These are phyloP conservation scores for Synergus gifuensis DNA, from an alignment of 2,888 invertebrate genomes.

Conservation along the genomic window DNA sequence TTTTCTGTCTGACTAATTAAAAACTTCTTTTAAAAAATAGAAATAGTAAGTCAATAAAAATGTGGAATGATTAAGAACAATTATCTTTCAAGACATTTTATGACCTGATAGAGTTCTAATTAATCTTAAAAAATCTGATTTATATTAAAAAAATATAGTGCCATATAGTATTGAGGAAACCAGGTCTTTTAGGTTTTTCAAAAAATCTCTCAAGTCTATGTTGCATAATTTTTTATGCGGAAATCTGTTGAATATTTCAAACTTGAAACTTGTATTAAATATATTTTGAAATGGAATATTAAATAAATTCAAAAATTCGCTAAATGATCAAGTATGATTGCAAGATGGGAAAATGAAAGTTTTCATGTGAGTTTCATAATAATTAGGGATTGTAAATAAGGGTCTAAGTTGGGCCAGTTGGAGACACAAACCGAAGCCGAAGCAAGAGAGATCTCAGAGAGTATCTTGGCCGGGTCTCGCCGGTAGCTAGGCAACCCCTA, in stretches of 20 bases:
- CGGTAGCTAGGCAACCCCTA: constrained; percentile 77
- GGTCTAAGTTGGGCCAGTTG: constrained; percentile 50
- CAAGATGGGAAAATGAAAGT: neutral
- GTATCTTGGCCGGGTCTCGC: constrained; percentile 78
- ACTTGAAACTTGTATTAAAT: neutral
- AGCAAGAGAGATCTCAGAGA: constrained; percentile 70
- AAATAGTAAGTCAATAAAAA: too few species aligned
- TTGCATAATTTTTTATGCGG: too few species aligned
- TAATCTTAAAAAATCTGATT: too few species aligned
- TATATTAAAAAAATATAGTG: too few species aligned
- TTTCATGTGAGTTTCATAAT: constrained; percentile 45
- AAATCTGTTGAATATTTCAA: neutral
- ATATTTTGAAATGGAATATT: neutral
- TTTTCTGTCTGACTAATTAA: neutral
- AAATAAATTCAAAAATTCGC: neutral
- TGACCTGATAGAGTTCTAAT: too few species aligned
- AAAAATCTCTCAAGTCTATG: too few species aligned
- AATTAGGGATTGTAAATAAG: constrained; percentile 47
- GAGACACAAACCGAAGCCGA: constrained; percentile 52
- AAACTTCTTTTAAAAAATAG: too few species aligned
- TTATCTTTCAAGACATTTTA: too few species aligned
- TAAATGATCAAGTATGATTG: neutral
- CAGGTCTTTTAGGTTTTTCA: too few species aligned
- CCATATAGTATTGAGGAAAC: too few species aligned
- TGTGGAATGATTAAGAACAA: too few species aligned